Evolutionary conservation across 2,113 vertebrate genomes (phyloP), one percentile per base, ranked within the genome.

Genomic region (Trematocara macrostoma): DNA sequence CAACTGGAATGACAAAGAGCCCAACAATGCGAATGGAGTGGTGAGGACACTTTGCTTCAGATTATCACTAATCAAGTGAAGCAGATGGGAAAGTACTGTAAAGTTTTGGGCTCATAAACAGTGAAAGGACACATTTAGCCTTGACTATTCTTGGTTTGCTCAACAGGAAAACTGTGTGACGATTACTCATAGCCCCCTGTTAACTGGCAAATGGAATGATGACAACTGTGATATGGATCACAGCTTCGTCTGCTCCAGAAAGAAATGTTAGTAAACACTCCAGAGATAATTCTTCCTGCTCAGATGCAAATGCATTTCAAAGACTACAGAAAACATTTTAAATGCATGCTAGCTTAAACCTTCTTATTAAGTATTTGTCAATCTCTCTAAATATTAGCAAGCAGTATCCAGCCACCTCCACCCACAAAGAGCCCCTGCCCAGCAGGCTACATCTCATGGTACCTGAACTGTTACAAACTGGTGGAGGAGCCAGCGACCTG

Each of bases 1-100:
- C 84, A 96, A 97, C 94, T 97, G 96, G 96, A 94, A 94, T 3
- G 84, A 91, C 4, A 95, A 95, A 1, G 96, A 97, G 89, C 96
- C 96, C 83, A 96, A 96, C 93, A 96, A 96, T 8, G 91, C 51
- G 5, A 91, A 92, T 9, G 95, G 92, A 47, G 4, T 84, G 71
- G 96, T 96, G 67, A 96, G 94, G 31, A 82, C 3, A 8, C 31
- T 29, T 49, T 57, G 9, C 26, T 76, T 51, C 71, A 76, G 45
- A 76, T 51, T 61, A 40, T 51, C 6, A 57, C 55, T 11, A 14
- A 29, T 69, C 1, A 3, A 81, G 5, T 5, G 40, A 53, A 51
- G 31, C 34, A 47, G 57, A 18, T 23, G 31, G 14, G 81, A 55
- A 56, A 56, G 45, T n/a, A 8, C 12, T 7, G 7, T 23, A 26